A percentile compares a stretch with the other conserved stretches of the same genome.
Conservation (phyloP, 2,888 invertebrate genomes). For the Nephrotoma flavescens region DNA sequence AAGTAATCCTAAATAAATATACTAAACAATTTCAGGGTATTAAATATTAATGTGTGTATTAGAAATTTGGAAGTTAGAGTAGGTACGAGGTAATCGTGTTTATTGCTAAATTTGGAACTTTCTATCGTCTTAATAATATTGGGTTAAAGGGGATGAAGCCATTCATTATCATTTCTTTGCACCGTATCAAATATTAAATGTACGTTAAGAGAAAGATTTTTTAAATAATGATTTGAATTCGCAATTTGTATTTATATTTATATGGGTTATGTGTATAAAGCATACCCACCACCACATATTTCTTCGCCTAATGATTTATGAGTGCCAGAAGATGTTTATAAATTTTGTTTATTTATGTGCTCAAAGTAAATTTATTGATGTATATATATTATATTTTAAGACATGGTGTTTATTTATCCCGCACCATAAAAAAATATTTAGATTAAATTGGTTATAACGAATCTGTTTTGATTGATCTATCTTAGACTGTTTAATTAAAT, state of each 20-base stretch:
- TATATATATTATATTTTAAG: background rate
- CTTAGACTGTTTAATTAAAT: background rate
- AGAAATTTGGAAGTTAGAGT: background rate
- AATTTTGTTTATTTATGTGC: background rate
- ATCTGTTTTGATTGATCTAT: background rate
- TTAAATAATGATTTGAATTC: background rate
- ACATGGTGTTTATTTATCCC: background rate
- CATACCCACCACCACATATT: background rate
- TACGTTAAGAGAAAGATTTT: background rate
- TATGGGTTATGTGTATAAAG: background rate
- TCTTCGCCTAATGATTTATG: background rate
- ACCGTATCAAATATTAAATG: too few species aligned
- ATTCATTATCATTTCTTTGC: too few species aligned
- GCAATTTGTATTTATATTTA: background rate
- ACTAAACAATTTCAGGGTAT: background rate
- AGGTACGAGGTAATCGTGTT: background rate
- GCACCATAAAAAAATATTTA: background rate
- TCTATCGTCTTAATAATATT: background rate
- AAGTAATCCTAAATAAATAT: background rate
- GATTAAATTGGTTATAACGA: background rate
- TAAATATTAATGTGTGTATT: background rate
- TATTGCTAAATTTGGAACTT: background rate
- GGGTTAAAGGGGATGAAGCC: background rate
- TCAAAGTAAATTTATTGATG: background rate
- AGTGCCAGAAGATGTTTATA: background rate